phyloP scores from a whole-genome alignment of 1,140 invertebrate genomes.

The Ganaspis sp. region DNA sequence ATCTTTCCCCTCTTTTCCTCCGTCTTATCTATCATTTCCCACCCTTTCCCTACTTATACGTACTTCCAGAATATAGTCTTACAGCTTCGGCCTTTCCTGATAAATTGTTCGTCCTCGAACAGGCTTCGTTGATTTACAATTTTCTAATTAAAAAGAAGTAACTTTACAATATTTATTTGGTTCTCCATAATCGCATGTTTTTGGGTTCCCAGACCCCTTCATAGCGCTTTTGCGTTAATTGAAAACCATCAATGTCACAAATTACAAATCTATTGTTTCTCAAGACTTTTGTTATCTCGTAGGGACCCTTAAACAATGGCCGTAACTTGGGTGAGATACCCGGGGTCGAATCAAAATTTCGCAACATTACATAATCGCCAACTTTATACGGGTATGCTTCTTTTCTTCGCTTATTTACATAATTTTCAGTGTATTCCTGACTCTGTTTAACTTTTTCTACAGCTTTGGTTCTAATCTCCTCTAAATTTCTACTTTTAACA shows the following conservation, averaged over 20 bases:
- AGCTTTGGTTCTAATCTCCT: neutral
- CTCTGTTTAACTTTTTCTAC: neutral
- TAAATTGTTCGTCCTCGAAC: too few relatives aligned
- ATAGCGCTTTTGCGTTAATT: neutral
- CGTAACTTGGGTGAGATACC: neutral
- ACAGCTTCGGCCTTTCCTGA: neutral
- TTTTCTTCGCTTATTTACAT: neutral
- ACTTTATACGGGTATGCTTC: neutral
- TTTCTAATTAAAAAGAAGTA: too few relatives aligned
- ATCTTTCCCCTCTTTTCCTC: too few relatives aligned
- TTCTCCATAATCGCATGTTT: neutral
- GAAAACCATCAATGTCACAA: neutral
- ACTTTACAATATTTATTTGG: neutral
- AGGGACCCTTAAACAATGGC: neutral
- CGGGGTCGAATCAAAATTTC: conserved; percentile 22
- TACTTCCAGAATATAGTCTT: too few relatives aligned
- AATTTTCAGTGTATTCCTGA: neutral
- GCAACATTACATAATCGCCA: conserved; percentile 7
- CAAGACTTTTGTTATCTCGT: neutral
- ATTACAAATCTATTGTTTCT: neutral
- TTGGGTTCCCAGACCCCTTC: neutral
- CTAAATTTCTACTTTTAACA: too few relatives aligned
- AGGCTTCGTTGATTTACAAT: too few relatives aligned
- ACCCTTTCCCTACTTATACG: too few relatives aligned
- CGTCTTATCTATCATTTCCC: too few relatives aligned